Evolutionary conservation across 2,113 vertebrate species (phyloP).

Genomic region (Chaetura pelagica): DNA sequence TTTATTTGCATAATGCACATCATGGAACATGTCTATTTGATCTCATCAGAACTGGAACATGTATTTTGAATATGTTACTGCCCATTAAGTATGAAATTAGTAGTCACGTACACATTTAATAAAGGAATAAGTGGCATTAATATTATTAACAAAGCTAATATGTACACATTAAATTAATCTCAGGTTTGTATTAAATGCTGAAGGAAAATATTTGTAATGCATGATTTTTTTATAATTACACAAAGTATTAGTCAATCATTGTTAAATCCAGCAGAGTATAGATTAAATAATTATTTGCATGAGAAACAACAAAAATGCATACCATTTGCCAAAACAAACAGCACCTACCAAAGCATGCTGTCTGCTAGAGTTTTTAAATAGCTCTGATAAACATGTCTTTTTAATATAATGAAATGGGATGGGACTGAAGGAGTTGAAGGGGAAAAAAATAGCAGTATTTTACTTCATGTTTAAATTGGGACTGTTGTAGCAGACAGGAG

Average conservation of each 20-base stretch:
- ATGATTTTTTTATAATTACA: conserved; percentile 15
- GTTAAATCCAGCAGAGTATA: neutral
- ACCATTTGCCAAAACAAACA: conserved; percentile 16
- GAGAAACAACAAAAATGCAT: neutral
- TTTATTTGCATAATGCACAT: conserved; percentile 51
- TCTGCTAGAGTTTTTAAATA: neutral
- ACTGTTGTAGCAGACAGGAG: neutral
- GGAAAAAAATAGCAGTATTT: neutral
- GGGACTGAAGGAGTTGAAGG: neutral
- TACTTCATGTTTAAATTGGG: neutral
- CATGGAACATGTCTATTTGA: conserved; percentile 18
- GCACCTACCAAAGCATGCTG: neutral
- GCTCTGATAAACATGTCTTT: neutral
- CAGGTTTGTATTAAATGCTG: neutral
- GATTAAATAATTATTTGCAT: neutral
- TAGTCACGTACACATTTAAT: neutral
- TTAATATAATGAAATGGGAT: neutral
- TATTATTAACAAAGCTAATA: conserved; percentile 20
- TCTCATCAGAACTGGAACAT: conserved; percentile 21
- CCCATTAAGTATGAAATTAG: conserved; percentile 26
- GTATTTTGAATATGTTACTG: neutral
- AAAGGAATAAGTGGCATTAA: neutral
- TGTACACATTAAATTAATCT: neutral
- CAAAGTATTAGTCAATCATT: neutral
- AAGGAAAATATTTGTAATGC: neutral